Conservation (phyloP, 2,797 vertebrate species). For the Chromobotia macracanthus region DNA sequence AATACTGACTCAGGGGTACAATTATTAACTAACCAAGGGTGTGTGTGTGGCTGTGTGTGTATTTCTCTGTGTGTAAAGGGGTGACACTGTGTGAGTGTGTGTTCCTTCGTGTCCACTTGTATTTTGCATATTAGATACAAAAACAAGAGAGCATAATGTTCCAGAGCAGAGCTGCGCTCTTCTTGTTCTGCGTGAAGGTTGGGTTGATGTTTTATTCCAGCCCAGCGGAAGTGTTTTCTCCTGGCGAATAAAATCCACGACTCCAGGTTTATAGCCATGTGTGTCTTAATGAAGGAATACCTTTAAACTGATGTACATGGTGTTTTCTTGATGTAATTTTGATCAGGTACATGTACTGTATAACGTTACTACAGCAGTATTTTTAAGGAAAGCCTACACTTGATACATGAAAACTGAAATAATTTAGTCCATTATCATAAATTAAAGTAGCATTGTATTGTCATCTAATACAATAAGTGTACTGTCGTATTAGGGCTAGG, state of each 20-base stretch:
- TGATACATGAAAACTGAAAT: too few species aligned
- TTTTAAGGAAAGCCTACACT: too few species aligned
- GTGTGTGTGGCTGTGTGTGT: constrained; percentile 51
- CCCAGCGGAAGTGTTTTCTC: constrained; percentile 4
- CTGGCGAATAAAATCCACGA: not conserved
- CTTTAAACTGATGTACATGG: not conserved
- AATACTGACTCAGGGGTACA: constrained; percentile 61
- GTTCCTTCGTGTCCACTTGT: constrained; percentile 8
- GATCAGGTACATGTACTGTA: too few species aligned
- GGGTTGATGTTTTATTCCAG: constrained; percentile 8
- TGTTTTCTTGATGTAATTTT: not conserved
- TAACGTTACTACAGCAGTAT: too few species aligned
- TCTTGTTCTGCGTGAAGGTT: constrained; percentile 14
- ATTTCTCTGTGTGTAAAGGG: constrained; percentile 47
- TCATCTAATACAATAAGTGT: too few species aligned
- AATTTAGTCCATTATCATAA: too few species aligned
- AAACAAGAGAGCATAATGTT: not conserved
- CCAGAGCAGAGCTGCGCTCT: constrained; percentile 23
- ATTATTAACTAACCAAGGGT: constrained; percentile 60
- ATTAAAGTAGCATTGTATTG: too few species aligned
- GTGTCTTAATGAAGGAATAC: not conserved
- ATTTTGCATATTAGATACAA: constrained; percentile 27
- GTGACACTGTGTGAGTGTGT: constrained; percentile 37
- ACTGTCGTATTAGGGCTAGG: too few species aligned
- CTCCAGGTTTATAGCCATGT: not conserved